A percentile compares a stretch with the other conserved stretches of the same genome.
phyloP scores from a whole-genome alignment of 2,113 vertebrate genomes.

The Hyperoodon ampullatus region DNA sequence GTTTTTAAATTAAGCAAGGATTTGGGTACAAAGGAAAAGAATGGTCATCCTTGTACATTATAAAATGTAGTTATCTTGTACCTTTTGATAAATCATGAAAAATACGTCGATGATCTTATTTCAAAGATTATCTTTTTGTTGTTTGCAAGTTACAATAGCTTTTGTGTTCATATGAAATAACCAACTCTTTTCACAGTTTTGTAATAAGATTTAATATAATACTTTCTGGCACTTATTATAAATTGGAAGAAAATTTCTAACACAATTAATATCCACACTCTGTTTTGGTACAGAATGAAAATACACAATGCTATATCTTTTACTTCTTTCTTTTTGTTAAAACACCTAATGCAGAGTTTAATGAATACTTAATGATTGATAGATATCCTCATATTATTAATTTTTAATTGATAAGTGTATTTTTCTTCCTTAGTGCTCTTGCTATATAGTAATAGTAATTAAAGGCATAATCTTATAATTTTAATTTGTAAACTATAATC shows the following conservation, averaged over 20 bases:
- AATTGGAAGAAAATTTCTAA: constrained; percentile 25
- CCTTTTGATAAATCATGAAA: constrained; percentile 49
- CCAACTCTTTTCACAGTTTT: not conserved
- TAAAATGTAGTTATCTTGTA: not conserved
- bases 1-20: not conserved
- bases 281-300: not conserved
- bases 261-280: not conserved
- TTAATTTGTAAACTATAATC: constrained; percentile 49
- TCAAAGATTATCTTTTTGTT: not conserved
- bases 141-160: not conserved
- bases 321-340: not conserved
- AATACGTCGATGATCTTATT: not conserved
- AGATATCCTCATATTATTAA: not conserved
- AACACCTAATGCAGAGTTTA: not conserved
- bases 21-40: not conserved
- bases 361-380: not conserved
- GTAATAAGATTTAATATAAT: constrained; percentile 51
- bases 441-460: not conserved
- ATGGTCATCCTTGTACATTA: not conserved
- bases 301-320: not conserved
- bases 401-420: not conserved
- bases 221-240: constrained; percentile 3
- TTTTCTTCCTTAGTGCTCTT: not conserved
- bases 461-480: constrained; percentile 9
- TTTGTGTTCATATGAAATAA: not conserved